phyloP scores from a whole-genome alignment of 2,888 invertebrate genomes.

The Nesidiocoris tenuis region DNA sequence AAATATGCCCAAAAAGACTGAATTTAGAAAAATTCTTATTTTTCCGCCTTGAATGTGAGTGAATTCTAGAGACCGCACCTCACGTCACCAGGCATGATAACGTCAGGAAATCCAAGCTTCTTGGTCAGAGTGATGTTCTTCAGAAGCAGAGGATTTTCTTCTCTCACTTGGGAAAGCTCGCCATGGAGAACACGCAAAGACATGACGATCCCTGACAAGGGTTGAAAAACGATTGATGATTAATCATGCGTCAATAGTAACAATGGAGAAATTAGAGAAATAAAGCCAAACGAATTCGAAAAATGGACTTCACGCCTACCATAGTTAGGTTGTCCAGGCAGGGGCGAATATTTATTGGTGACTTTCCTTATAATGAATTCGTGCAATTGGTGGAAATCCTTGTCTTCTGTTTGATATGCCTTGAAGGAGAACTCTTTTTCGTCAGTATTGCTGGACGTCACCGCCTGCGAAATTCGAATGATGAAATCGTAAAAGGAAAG shows the following conservation, averaged over 20 bases:
- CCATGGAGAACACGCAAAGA: constrained; percentile 77
- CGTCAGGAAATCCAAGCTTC: constrained; percentile 90
- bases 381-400: constrained; percentile 86
- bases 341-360: constrained; percentile 77
- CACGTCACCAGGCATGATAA: constrained; percentile 93
- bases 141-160: constrained; percentile 73
- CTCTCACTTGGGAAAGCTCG: constrained; percentile 75
- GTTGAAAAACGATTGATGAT: constrained; percentile 4
- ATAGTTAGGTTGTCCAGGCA: constrained; percentile 80
- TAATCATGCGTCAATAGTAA: not conserved
- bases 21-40: too few species aligned
- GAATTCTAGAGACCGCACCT: too few species aligned
- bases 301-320: constrained; percentile 58
- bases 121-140: constrained; percentile 80
- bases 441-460: constrained; percentile 57
- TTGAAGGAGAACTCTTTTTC: constrained; percentile 73
- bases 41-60: too few species aligned
- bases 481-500: not conserved
- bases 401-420: constrained; percentile 79
- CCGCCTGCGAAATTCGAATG: constrained; percentile 39
- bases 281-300: not conserved
- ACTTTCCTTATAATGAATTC: constrained; percentile 84
- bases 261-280: not conserved
- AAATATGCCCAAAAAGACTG: too few species aligned
- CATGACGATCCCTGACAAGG: constrained; percentile 67